A percentile compares a stretch with the other conserved stretches of the same genome.
Evolutionary conservation across 1,140 invertebrate genomes (phyloP).

Genomic region (Anastatus disparis): DNA sequence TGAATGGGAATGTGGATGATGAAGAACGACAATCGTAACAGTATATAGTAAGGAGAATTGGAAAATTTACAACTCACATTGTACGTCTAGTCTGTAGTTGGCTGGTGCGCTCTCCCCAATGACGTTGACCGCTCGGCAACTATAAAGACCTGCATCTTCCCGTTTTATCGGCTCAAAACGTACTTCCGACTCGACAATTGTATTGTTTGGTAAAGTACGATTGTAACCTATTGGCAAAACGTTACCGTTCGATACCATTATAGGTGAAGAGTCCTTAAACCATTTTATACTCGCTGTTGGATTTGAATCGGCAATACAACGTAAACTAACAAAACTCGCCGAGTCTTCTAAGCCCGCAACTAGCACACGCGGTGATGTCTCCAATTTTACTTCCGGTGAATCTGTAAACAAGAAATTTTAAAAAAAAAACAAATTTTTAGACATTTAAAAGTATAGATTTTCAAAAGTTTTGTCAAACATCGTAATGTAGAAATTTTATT

Average conservation of each 20-base stretch:
- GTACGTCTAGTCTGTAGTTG: slow-evolving; percentile 84
- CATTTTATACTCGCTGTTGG: slow-evolving; percentile 85
- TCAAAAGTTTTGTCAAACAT: too few species aligned
- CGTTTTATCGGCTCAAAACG: slow-evolving; percentile 76
- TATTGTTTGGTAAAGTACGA: slow-evolving; percentile 49
- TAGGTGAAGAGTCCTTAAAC: slow-evolving; percentile 68
- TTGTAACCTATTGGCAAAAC: slow-evolving; percentile 34
- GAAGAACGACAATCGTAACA: too few species aligned
- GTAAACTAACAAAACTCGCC: slow-evolving; percentile 74
- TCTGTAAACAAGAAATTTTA: too few species aligned
- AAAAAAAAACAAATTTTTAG: too few species aligned
- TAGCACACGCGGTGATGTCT: slow-evolving; percentile 56
- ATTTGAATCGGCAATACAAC: slow-evolving; percentile 86
- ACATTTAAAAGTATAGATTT: too few species aligned
- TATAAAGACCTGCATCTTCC: slow-evolving; percentile 78
- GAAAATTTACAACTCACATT: slow-evolving; percentile 76
- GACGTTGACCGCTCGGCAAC: slow-evolving; percentile 83
- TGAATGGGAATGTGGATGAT: not conserved
- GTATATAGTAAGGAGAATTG: not conserved
- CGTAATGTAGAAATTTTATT: too few species aligned
- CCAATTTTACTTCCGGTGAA: slow-evolving; percentile 58
- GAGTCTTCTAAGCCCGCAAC: slow-evolving; percentile 56
- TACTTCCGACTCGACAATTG: slow-evolving; percentile 69
- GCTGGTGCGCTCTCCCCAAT: slow-evolving; percentile 82
- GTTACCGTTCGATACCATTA: slow-evolving; percentile 43